Evolutionary conservation across 2,888 invertebrate genomes (phyloP).

Genomic region (Morpho deidamia): DNA sequence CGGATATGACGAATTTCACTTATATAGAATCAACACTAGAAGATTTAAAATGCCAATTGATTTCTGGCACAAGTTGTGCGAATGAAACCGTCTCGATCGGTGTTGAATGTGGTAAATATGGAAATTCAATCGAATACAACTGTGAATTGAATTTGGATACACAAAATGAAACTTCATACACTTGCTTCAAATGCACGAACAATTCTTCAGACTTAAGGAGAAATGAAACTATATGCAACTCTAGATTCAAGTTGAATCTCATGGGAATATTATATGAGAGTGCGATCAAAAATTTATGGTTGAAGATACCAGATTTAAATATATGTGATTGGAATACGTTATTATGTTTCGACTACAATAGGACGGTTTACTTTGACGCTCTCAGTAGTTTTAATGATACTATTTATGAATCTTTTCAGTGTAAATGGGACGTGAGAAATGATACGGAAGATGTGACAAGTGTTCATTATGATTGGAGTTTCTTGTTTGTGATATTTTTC

Average conservation of each 20-base stretch:
- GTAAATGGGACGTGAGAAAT: conserved; percentile 55
- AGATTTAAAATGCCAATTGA: conserved; percentile 55
- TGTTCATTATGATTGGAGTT: conserved; percentile 86
- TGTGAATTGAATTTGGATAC: conserved; percentile 60
- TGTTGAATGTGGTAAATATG: conserved; percentile 44
- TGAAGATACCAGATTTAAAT: conserved; percentile 49
- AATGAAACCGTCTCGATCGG: conserved; percentile 38
- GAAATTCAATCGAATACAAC: conserved; percentile 37
- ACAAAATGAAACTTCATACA: conserved; percentile 70
- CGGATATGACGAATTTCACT: conserved; percentile 59
- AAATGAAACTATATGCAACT: conserved; percentile 56
- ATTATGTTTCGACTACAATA: conserved; percentile 51
- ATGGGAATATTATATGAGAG: conserved; percentile 57
- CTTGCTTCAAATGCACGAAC: conserved; percentile 51
- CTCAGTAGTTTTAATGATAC: conserved; percentile 36
- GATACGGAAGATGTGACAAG: conserved; percentile 36
- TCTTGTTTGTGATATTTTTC: conserved; percentile 89
- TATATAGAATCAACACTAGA: conserved; percentile 45
- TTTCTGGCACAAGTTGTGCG: conserved; percentile 44
- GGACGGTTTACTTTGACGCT: conserved; percentile 56
- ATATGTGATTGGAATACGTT: conserved; percentile 54
- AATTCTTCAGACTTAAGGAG: conserved; percentile 42
- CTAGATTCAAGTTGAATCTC: conserved; percentile 63
- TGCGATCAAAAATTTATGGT: conserved; percentile 61
- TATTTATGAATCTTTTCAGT: conserved; percentile 50